These are phyloP conservation scores for Salminus brasiliensis DNA, from an alignment of 2,113 vertebrate genomes.

Conservation along the genomic window DNA sequence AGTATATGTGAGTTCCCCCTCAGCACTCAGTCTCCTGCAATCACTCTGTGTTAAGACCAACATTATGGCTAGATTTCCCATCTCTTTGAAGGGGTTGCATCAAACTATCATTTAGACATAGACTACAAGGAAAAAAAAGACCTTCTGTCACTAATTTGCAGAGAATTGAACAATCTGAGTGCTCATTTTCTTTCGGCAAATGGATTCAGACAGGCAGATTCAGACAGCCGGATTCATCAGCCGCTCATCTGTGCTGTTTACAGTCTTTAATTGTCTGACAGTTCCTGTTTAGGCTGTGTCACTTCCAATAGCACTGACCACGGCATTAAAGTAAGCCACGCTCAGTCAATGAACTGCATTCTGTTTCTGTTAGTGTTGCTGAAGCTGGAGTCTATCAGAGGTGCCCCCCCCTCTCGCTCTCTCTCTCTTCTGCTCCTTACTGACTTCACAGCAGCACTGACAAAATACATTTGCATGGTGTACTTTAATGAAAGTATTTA, in stretches of 20 bases:
- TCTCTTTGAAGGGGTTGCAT: background rate
- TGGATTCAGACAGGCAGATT: slow-evolving; percentile 69
- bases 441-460: too few relatives aligned
- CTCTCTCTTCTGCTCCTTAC: too few relatives aligned
- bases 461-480: too few relatives aligned
- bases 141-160: slow-evolving; percentile 38
- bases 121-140: slow-evolving; percentile 20
- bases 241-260: slow-evolving; percentile 73
- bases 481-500: too few relatives aligned
- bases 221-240: slow-evolving; percentile 72
- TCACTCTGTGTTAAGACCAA: slow-evolving; percentile 8
- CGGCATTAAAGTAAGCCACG: slow-evolving; percentile 52
- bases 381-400: slow-evolving; percentile 58
- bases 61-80: slow-evolving; percentile 18
- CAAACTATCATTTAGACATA: slow-evolving; percentile 28
- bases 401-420: slow-evolving; percentile 47
- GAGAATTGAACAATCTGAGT: slow-evolving; percentile 49
- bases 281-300: slow-evolving; percentile 75
- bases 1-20: slow-evolving; percentile 16
- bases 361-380: slow-evolving; percentile 49
- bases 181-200: slow-evolving; percentile 53
- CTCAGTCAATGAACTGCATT: slow-evolving; percentile 59
- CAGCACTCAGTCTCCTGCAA: slow-evolving; percentile 4
- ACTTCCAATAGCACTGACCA: slow-evolving; percentile 70
- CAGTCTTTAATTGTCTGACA: slow-evolving; percentile 77